phyloP scores from a whole-genome alignment of 2,888 invertebrate species.

The Julus scandinavius region DNA sequence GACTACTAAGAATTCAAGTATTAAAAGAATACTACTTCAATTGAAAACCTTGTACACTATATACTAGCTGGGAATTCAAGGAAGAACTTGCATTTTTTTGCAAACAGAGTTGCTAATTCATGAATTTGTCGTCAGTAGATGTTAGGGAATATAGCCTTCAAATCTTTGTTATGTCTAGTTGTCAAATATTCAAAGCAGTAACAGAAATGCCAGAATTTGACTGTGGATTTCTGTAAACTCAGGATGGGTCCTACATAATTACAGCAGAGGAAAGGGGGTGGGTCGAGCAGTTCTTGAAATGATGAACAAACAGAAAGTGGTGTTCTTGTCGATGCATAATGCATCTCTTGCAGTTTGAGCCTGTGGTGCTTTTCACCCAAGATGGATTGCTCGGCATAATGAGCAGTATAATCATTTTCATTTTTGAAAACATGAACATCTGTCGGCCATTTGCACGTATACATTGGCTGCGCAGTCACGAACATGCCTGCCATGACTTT shows the following conservation, averaged over 20 bases:
- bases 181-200: too few species aligned
- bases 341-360: not conserved
- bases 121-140: too few species aligned
- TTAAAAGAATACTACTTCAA: too few species aligned
- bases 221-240: not conserved
- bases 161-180: too few species aligned
- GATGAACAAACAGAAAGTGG: not conserved
- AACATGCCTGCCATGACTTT: constrained; percentile 33
- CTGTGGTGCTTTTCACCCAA: not conserved
- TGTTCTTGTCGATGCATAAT: constrained; percentile 17
- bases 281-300: not conserved
- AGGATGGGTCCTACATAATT: not conserved
- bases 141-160: too few species aligned
- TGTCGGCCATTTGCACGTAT: not conserved
- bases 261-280: not conserved
- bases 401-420: constrained; percentile 40
- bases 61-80: too few species aligned
- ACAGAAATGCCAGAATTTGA: too few species aligned
- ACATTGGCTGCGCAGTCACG: constrained; percentile 14
- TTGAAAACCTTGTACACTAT: too few species aligned
- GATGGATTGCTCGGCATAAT: constrained; percentile 13
- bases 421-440: constrained; percentile 40
- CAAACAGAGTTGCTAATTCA: too few species aligned
- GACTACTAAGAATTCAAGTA: too few species aligned
- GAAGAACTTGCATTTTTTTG: too few species aligned